Evolutionary conservation across 2,113 vertebrate species (phyloP), one percentile per base, ranked within the genome.

Genomic region (Dromaius novaehollandiae): DNA sequence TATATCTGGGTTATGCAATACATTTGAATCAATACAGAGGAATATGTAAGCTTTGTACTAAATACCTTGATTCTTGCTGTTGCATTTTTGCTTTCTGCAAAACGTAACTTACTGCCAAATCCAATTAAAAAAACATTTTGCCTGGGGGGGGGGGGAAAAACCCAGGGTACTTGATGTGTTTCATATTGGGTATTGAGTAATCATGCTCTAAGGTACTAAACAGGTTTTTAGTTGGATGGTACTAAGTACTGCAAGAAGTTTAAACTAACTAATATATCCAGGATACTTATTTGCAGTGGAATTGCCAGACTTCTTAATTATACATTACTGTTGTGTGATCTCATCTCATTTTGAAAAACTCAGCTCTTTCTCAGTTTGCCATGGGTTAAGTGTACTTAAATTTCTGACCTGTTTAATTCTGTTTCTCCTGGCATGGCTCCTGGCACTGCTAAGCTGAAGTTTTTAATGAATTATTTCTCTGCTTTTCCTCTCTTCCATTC

Each of bases 391-490:
- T 64, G 51, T 70, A 46, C n/a, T 94, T 93, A 77, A 81, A 77
- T 78, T 89, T 82, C 77, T 96, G 87, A 95, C 92, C 93, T 93
- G 56, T 86, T 90, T 84, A 75, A 93, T 78, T 87, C 82, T 34
- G 63, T 88, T 92, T 79, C 78, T 82, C 42, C 11, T 89, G 73
- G 53, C 38, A 5, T 60, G 66, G 36, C 48, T 82, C 84, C n/a
- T 79, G 71, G 32, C 34, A 10, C 69, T 77, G 34, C 81, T 74
- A 83, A 86, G 77, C 55, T 63, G 40, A 74, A 78, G 44, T 89
- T 91, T 95, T 89, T 94, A 96, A 95, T 97, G 89, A 96, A 95
- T 96, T 96, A 96, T 95, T 97, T 94, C 89, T 97, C 73, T 89
- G n/a, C 84, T 86, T 94, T 94, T 92, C 66, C 50, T 89, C 87